Conservation (phyloP, 2,888 invertebrate genomes). For the Priocnemis perturbator region DNA sequence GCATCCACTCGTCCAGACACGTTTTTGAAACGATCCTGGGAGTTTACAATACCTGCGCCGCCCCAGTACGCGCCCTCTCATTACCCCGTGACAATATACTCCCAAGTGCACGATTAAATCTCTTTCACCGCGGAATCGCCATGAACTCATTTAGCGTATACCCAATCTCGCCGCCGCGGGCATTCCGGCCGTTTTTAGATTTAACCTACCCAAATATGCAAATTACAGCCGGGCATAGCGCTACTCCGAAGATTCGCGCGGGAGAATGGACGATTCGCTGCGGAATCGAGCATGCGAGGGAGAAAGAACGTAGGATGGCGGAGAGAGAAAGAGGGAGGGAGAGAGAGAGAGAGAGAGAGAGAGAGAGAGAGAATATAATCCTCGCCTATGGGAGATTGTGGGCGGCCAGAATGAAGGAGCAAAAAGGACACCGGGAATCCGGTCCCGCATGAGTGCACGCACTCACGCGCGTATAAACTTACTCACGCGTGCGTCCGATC, state of each 20-base stretch:
- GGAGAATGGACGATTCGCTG: slow-evolving; percentile 34
- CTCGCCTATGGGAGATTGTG: slow-evolving; percentile 71
- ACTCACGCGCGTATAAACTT: slow-evolving; percentile 21
- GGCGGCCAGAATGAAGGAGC: slow-evolving; percentile 66
- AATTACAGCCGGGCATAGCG: slow-evolving; percentile 56
- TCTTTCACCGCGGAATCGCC: slow-evolving; percentile 50
- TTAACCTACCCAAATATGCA: slow-evolving; percentile 71
- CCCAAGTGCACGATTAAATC: slow-evolving; percentile 27
- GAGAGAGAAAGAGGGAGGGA: slow-evolving; percentile 23
- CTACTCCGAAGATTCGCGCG: slow-evolving; percentile 34
- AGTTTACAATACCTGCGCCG: no score
- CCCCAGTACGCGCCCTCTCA: no score
- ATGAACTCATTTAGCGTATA: slow-evolving; percentile 58
- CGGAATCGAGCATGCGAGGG: slow-evolving; percentile 21
- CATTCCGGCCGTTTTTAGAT: slow-evolving; percentile 64
- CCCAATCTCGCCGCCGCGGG: slow-evolving; percentile 58
- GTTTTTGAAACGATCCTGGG: no score
- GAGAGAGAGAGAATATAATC: slow-evolving; percentile 63
- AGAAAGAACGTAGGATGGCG: not conserved
- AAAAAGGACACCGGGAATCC: slow-evolving; percentile 55
- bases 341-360: slow-evolving; percentile 13
- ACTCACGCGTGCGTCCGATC: slow-evolving; percentile 16
- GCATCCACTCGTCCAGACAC: no score
- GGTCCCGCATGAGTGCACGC: slow-evolving; percentile 19
- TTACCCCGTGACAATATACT: no score